A percentile compares a stretch with the other conserved stretches of the same genome.
These are phyloP conservation scores for Coluber constrictor DNA, from an alignment of 2,797 vertebrate genomes.

Conservation along the genomic window DNA sequence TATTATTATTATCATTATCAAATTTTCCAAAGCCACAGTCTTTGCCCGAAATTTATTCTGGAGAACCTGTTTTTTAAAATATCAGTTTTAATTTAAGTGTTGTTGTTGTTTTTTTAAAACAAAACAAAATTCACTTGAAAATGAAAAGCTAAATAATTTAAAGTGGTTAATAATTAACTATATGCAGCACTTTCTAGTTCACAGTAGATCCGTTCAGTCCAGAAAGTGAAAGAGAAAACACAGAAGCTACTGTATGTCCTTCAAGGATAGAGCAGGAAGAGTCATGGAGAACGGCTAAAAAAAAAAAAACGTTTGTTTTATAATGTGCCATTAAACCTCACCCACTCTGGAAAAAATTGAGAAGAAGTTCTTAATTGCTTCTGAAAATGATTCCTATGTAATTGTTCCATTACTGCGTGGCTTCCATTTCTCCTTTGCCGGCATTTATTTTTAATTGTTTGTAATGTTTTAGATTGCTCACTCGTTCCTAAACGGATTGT, in stretches of 20 bases:
- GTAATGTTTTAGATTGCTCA: not conserved
- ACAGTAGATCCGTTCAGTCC: not conserved
- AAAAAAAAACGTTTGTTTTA: not conserved
- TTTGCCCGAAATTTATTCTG: not conserved
- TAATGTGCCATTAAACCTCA: not conserved
- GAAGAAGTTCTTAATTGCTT: not conserved
- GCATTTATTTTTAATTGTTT: not conserved
- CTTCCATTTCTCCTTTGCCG: not conserved
- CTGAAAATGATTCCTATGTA: not conserved
- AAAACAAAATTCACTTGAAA: not conserved
- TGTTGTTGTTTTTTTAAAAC: not conserved
- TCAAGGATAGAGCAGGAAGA: no score
- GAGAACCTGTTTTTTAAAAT: not conserved
- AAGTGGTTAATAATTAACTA: slow-evolving; percentile 25
- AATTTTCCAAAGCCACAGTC: not conserved
- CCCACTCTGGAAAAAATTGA: not conserved
- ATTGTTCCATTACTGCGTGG: not conserved
- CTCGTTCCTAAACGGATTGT: not conserved
- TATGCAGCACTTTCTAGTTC: not conserved
- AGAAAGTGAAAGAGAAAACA: not conserved
- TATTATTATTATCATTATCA: no score
- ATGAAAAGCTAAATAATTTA: slow-evolving; percentile 28
- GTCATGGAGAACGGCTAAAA: not conserved
- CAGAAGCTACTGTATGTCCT: not conserved
- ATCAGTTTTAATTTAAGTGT: not conserved